These are phyloP conservation scores for Iphiclides podalirius DNA, from an alignment of 2,888 invertebrate species.

Conservation along the genomic window DNA sequence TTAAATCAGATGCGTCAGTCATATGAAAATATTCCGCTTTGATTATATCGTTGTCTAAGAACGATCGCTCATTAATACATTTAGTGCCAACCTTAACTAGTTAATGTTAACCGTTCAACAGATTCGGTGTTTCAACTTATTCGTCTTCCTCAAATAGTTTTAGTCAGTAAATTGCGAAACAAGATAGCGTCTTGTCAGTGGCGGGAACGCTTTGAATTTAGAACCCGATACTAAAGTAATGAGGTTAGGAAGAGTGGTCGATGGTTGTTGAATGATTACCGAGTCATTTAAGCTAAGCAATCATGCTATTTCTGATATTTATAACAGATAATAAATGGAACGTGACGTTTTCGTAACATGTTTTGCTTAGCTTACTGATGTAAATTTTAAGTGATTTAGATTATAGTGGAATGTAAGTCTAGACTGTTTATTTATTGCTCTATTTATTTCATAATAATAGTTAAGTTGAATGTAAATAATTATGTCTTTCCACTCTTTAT, in stretches of 20 bases:
- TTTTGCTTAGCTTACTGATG: slow-evolving; percentile 8
- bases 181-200: slow-evolving; percentile 2
- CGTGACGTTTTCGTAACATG: neutral
- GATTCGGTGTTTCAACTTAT: slow-evolving; percentile 34
- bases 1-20: slow-evolving; percentile 34
- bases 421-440: slow-evolving; percentile 69
- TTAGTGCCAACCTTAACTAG: slow-evolving; percentile 60
- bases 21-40: slow-evolving; percentile 46
- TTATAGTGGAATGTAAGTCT: slow-evolving; percentile 37
- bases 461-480: slow-evolving; percentile 67
- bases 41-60: slow-evolving; percentile 41
- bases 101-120: slow-evolving; percentile 25
- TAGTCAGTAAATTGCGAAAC: slow-evolving; percentile 13
- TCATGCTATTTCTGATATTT: neutral
- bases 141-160: slow-evolving; percentile 45
- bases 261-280: slow-evolving; percentile 3
- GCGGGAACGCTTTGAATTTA: neutral
- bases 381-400: slow-evolving; percentile 37
- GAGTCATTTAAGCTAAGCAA: slow-evolving; percentile 8
- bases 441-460: slow-evolving; percentile 61
- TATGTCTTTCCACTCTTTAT: slow-evolving; percentile 48
- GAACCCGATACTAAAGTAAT: neutral
- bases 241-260: neutral
- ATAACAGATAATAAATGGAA: neutral
- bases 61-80: slow-evolving; percentile 38